Percentiles rank a stretch among this genome's conserved stretches.
These are phyloP conservation scores for Leptopilina drosophilae DNA, from an alignment of 2,888 invertebrate species.

Conservation along the genomic window DNA sequence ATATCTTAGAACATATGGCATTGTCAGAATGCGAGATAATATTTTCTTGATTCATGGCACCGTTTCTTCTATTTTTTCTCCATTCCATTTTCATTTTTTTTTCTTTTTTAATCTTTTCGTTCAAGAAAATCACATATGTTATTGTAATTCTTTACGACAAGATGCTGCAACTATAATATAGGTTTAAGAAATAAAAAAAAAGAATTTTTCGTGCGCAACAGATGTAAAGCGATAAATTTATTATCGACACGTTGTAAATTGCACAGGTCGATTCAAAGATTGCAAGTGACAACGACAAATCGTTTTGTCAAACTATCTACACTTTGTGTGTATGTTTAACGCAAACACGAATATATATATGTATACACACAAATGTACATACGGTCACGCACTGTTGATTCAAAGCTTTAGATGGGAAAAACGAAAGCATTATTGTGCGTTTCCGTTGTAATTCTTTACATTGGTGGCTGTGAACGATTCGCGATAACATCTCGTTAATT, in stretches of 20 bases:
- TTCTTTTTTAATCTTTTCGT: background rate
- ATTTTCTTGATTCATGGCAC: background rate
- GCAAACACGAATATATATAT: background rate
- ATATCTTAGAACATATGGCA: slow-evolving; percentile 12
- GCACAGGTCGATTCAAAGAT: slow-evolving; percentile 58
- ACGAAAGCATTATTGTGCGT: background rate
- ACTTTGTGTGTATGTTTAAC: background rate
- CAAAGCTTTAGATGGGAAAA: slow-evolving; percentile 49
- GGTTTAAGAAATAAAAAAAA: background rate
- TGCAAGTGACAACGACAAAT: slow-evolving; percentile 65
- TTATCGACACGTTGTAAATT: slow-evolving; percentile 43
- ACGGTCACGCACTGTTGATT: slow-evolving; percentile 54
- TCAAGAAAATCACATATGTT: slow-evolving; percentile 6
- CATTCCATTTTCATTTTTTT: background rate
- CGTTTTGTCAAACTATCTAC: slow-evolving; percentile 59
- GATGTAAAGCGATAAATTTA: slow-evolving; percentile 30
- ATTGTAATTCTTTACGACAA: background rate
- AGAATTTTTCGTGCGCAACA: background rate
- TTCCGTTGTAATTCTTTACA: slow-evolving; percentile 25
- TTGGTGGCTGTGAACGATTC: slow-evolving; percentile 29
- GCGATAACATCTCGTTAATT: slow-evolving; percentile 48
- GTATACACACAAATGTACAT: slow-evolving; percentile 55
- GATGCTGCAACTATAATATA: background rate
- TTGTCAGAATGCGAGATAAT: slow-evolving; percentile 9
- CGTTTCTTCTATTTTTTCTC: background rate